Evolutionary conservation across 2,113 vertebrate genomes (phyloP), one percentile per base, ranked within the genome.

Genomic region (Sinocyclocheilus grahami): DNA sequence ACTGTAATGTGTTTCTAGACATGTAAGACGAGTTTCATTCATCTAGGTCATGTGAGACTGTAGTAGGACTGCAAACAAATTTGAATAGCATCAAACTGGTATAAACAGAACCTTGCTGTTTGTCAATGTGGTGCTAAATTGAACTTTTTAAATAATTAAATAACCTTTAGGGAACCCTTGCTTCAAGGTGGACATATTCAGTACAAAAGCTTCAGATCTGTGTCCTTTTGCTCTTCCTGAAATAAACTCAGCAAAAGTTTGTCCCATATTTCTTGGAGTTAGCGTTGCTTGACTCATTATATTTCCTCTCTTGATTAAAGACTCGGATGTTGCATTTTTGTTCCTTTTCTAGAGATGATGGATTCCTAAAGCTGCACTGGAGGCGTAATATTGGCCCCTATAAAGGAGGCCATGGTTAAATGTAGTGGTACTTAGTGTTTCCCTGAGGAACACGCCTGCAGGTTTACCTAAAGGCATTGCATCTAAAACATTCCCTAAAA

Each of bases 321-420:
- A 69, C 33, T 53, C 5, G 58, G 27, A 65, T 69, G 53, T 69
- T 63, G 71, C 63, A 60, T 46, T 88, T 85, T 87, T 82, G 89
- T 88, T 91, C 79, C 30, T 91, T 93, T 94, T 87, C 85, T 55
- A 77, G 76, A 78, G 86, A 91, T 91, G 91, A 93, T 93, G 76
- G 91, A 94, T 94, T 91, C 81, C 79, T 90, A 85, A 86, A 82
- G 80, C 85, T 77, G 81, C 83, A 86, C 89, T 91, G 84, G 78
- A 90, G 88, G 93, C 87, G 79, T 88, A 87, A 87, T 74, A 76
- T 82, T 74, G 92, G 88, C 84, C 87, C 87, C 87, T 89, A 85
- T 89, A 93, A 92, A 94, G 89, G 89, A 93, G 91, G 92, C 90
- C 92, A 93, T 88, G 87, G 87, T 90, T 90, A 93, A 92, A 86